Evolutionary conservation across 2,888 invertebrate species (phyloP), one percentile per base, ranked within the genome.

Genomic region (Osmoderma eremita): DNA sequence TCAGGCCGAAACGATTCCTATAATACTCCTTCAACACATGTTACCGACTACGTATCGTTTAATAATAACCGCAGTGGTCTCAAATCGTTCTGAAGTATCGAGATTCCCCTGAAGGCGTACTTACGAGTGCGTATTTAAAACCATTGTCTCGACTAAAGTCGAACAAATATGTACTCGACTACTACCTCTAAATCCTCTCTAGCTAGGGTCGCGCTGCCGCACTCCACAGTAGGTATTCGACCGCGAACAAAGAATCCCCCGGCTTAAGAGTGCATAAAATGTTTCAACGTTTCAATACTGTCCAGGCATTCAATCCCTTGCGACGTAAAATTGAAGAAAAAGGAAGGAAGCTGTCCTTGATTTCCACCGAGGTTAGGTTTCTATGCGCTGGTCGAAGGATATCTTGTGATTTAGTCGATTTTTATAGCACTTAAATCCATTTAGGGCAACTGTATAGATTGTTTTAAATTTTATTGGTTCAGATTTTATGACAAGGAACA

Each of bases 1-100:
- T 30, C 6, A 30, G 8, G 30, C 6, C 30, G 38, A 49, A 58
- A 53, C 61, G 58, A 49, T 65, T 54, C 22, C 13, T n/a, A 73
- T 77, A 77, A 76, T 74, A 74, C 75, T 75, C 75, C 79, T 80
- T 76, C 74, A 79, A 79, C 80, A 81, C 79, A 80, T 80, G 81
- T 79, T 79, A 73, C 76, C 71, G 71, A 75, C 79, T 78, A 73
- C 78, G 74, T 75, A 80, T 78, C 78, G 79, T 74, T 78, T 78
- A 78, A 79, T 80, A 79, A 80, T 76, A 77, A 77, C 77, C 75
- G 73, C 72, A 63, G 73, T 61, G 67, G 70, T 65, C 71, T 75
- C 75, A 77, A 78, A 79, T 79, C 77, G 78, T 75, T 79, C 75
- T 77, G 75, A 76, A 79, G 79, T 78, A 79, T 77, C 78, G 74